Base-by-base conservation (phyloP, 2,888 invertebrate genomes). In the Clunio marinus region DNA sequence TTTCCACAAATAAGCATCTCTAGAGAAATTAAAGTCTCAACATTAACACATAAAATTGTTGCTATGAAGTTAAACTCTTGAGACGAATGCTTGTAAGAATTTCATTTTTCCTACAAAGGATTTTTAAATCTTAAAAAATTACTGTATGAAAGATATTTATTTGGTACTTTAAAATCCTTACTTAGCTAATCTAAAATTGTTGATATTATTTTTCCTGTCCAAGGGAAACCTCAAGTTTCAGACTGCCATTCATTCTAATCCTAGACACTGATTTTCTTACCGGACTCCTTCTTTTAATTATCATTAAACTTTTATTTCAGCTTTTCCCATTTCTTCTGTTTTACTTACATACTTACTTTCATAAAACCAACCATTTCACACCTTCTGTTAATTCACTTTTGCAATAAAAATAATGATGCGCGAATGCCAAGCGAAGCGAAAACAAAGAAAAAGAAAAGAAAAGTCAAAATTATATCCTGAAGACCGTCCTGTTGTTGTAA, bases 341-440 rank as follows among this genome's bases (percentile, higher is more conserved):
- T 51, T 51, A 7, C 45, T 22, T 13, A 51, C 8, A 17, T n/a
- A 32, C 32, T 7, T 10, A 32, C 10, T 7, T 10, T 27, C 25
- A 22, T n/a, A 57, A 57, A n/a, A 10, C 15, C 5, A 66, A 35
- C 35, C 63, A 65, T 66, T 51, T 66, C 35, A 66, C 66, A 66
- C 66, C 66, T 66, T 20, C 66, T 10, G 55, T 35, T 66, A 66
- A 66, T 66, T 66, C 55, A 35, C 20, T 66, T 66, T 66, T 35
- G 66, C 45, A 66, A 66, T 66, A 66, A 66, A 66, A 66, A 17
- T 66, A 55, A 66, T 55, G 51, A 66, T 51, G 66, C 51, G 51
- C 51, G 66, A 55, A 62, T 17, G 59, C 8, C 22, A 35, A n/a
- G n/a, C n/a, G n/a, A 55, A 55, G 66, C 8, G 28, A 51, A 51